Evolutionary conservation across 2,888 invertebrate genomes (phyloP).

Genomic region (Coelopa pilipes): DNA sequence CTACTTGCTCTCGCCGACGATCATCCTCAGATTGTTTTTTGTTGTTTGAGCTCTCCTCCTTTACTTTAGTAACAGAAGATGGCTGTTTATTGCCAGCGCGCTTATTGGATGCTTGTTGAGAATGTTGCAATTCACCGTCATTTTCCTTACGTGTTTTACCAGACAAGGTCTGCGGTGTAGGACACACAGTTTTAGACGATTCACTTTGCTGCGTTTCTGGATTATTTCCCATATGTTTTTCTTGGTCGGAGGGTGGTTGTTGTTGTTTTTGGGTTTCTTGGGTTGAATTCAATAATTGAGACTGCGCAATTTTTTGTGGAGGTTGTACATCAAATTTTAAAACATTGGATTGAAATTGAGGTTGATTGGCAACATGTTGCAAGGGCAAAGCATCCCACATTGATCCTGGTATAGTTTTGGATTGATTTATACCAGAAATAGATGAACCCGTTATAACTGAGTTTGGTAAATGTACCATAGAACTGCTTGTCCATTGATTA

Average conservation of each 20-base stretch:
- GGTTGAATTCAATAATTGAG: slow-evolving; percentile 8
- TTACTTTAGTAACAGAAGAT: slow-evolving; percentile 35
- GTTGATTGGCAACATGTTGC: slow-evolving; percentile 50
- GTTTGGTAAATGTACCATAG: slow-evolving; percentile 43
- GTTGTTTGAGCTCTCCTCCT: slow-evolving; percentile 38
- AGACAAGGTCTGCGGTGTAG: slow-evolving; percentile 26
- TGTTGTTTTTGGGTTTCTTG: slow-evolving; percentile 26
- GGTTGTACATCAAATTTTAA: slow-evolving; percentile 20
- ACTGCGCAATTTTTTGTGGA: background rate
- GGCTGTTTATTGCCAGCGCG: slow-evolving; percentile 36
- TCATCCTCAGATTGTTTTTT: slow-evolving; percentile 54
- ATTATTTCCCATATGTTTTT: slow-evolving; percentile 18
- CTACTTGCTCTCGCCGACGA: slow-evolving; percentile 56
- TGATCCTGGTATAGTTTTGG: slow-evolving; percentile 46
- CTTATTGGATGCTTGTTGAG: slow-evolving; percentile 40
- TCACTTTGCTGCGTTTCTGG: slow-evolving; percentile 22
- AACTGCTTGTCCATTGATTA: slow-evolving; percentile 42
- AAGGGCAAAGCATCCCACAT: slow-evolving; percentile 54
- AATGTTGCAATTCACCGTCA: slow-evolving; percentile 25
- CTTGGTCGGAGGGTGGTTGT: slow-evolving; percentile 1
- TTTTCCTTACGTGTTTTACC: slow-evolving; percentile 8
- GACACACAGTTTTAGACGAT: slow-evolving; percentile 14
- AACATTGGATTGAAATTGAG: slow-evolving; percentile 45
- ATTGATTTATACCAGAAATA: slow-evolving; percentile 20
- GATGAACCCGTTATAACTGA: slow-evolving; percentile 26